A percentile compares a stretch with the other conserved stretches of the same genome.
Conservation (phyloP, 2,888 invertebrate genomes). For the Taphrorychus bicolor region DNA sequence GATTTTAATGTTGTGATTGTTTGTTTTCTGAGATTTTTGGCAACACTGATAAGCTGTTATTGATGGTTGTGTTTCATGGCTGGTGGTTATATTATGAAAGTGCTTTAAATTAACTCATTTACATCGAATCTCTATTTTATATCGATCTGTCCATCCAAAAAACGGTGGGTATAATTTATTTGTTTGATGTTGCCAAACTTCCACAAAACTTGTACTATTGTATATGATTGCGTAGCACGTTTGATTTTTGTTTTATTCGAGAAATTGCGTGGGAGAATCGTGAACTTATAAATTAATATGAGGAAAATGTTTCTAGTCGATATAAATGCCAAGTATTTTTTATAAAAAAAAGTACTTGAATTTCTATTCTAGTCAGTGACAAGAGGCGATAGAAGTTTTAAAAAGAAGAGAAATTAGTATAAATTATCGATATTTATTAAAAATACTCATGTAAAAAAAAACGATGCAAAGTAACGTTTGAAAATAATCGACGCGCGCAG, state of each 20-base stretch:
- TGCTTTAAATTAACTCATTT: not conserved
- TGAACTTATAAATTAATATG: not conserved
- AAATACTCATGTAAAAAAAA: conserved; percentile 19
- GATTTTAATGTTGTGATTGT: conserved; percentile 32
- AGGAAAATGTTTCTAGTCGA: conserved; percentile 37
- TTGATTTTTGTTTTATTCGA: conserved; percentile 14
- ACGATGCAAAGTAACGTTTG: not conserved
- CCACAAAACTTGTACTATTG: too few species aligned
- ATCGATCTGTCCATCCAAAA: not conserved
- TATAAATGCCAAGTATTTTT: conserved; percentile 47
- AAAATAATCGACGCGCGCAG: not conserved
- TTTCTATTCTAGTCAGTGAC: conserved; percentile 49
- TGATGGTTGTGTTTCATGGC: conserved; percentile 8
- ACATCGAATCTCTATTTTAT: not conserved
- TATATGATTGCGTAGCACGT: too few species aligned
- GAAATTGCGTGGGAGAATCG: not conserved
- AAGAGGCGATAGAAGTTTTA: conserved; percentile 33
- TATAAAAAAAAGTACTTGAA: conserved; percentile 49
- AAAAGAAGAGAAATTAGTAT: conserved; percentile 2
- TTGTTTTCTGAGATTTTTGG: conserved; percentile 11
- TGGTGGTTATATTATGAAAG: not conserved
- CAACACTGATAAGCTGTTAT: conserved; percentile 16
- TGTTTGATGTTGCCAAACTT: conserved; percentile 24
- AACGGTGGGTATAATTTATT: conserved; percentile 13
- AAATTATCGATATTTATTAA: conserved; percentile 14